phyloP scores from a whole-genome alignment of 2,888 invertebrate genomes.

The Thymelicus lineola region DNA sequence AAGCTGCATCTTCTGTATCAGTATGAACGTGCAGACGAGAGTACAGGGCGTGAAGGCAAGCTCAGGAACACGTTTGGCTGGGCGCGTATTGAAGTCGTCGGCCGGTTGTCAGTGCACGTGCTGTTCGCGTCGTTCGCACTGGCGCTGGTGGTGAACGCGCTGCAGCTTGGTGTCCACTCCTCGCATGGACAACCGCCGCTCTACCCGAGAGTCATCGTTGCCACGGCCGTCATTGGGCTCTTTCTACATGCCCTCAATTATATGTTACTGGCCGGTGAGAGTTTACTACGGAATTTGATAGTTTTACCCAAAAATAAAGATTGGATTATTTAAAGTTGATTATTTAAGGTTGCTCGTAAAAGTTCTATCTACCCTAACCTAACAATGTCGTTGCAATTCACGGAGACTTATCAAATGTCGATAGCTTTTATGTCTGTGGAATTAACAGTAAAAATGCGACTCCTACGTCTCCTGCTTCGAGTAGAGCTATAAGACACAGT shows the following conservation, averaged over 20 bases:
- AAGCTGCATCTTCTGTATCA: conserved; percentile 43
- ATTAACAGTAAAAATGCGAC: too few species aligned
- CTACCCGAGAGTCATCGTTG: conserved; percentile 89
- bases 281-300: background rate
- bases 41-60: conserved; percentile 87
- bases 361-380: too few species aligned
- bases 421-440: too few species aligned
- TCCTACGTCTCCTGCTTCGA: too few species aligned
- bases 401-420: too few species aligned
- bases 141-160: conserved; percentile 91
- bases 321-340: too few species aligned
- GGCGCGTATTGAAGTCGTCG: conserved; percentile 95
- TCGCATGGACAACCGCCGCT: conserved; percentile 77
- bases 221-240: conserved; percentile 91
- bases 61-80: conserved; percentile 96
- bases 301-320: too few species aligned
- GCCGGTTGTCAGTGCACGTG: conserved; percentile 92
- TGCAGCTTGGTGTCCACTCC: conserved; percentile 91
- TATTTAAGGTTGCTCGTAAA: too few species aligned
- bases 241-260: conserved; percentile 92
- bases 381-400: too few species aligned
- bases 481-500: too few species aligned
- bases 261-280: conserved; percentile 90
- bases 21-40: conserved; percentile 79
- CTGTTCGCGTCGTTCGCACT: conserved; percentile 93